Percentiles rank a stretch among this genome's conserved stretches.
Conservation (phyloP, 2,113 vertebrate genomes). For the Halcyon malimbica region DNA sequence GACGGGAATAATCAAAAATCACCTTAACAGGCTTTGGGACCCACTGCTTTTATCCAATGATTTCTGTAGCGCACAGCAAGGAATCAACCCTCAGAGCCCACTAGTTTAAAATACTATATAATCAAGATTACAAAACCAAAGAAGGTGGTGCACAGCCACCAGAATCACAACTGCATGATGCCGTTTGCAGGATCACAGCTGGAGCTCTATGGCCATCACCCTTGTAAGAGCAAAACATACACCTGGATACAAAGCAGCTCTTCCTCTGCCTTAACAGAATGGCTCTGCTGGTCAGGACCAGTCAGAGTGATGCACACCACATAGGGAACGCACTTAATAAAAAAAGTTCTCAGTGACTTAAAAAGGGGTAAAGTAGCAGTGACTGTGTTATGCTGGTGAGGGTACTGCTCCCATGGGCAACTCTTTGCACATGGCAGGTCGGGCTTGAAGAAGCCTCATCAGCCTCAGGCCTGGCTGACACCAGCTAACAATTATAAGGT, state of each 20-base stretch:
- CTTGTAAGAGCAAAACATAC: not conserved
- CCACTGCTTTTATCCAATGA: not conserved
- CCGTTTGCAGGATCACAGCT: not conserved
- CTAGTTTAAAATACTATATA: not conserved
- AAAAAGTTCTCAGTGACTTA: not conserved
- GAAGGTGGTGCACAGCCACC: not conserved
- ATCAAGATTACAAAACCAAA: not conserved
- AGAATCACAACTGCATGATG: not conserved
- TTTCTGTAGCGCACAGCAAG: not conserved
- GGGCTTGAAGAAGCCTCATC: not conserved
- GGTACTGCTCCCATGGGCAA: not conserved
- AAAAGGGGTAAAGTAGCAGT: not conserved
- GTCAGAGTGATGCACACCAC: not conserved
- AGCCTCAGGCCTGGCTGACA: not conserved
- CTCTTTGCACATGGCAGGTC: not conserved
- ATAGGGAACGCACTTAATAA: not conserved
- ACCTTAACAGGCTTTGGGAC: not conserved
- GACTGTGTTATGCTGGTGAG: not conserved
- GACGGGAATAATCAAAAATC: not conserved
- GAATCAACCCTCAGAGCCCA: not conserved
- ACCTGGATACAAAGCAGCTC: not conserved
- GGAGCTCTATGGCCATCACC: not conserved
- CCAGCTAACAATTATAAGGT: not conserved
- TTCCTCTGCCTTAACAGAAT: not conserved
- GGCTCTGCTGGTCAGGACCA: not conserved